These are phyloP conservation scores for Gouania willdenowi DNA, from an alignment of 2,797 vertebrate species.

Conservation along the genomic window DNA sequence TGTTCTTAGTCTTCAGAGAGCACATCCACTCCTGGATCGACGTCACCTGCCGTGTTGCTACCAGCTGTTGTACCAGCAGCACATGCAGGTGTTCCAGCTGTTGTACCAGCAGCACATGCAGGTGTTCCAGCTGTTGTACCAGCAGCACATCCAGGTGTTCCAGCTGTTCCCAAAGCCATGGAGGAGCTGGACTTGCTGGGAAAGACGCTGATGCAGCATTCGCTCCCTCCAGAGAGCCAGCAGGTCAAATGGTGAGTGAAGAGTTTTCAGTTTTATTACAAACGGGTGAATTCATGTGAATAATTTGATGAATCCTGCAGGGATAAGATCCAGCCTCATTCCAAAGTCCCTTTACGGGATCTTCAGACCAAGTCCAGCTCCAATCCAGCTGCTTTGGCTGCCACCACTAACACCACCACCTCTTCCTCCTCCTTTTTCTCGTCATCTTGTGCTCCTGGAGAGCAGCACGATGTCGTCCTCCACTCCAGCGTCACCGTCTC, in stretches of 20 bases:
- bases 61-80: constrained; percentile 51
- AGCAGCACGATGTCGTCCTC: constrained; percentile 40
- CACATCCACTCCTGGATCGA: constrained; percentile 63
- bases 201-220: constrained; percentile 90
- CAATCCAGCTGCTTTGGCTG: too few relatives aligned
- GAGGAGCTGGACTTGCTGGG: constrained; percentile 91
- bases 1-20: constrained; percentile 77
- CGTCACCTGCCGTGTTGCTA: constrained; percentile 48
- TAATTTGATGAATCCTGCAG: constrained; percentile 52
- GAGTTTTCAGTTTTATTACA: too few relatives aligned
- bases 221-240: constrained; percentile 87
- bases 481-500: constrained; percentile 34
- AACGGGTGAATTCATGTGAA: too few relatives aligned
- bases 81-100: constrained; percentile 55
- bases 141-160: constrained; percentile 24
- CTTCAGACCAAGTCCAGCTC: constrained; percentile 82
- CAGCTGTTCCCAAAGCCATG: constrained; percentile 75
- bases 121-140: constrained; percentile 59
- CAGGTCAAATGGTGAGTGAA: constrained; percentile 88
- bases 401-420: constrained; percentile 37
- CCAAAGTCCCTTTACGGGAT: constrained; percentile 86
- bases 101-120: constrained; percentile 30
- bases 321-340: constrained; percentile 86
- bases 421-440: constrained; percentile 30
- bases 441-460: constrained; percentile 8